Percentiles rank a stretch among this genome's conserved stretches.
phyloP scores from a whole-genome alignment of 2,888 invertebrate genomes.

The Eupithecia pulchellata region DNA sequence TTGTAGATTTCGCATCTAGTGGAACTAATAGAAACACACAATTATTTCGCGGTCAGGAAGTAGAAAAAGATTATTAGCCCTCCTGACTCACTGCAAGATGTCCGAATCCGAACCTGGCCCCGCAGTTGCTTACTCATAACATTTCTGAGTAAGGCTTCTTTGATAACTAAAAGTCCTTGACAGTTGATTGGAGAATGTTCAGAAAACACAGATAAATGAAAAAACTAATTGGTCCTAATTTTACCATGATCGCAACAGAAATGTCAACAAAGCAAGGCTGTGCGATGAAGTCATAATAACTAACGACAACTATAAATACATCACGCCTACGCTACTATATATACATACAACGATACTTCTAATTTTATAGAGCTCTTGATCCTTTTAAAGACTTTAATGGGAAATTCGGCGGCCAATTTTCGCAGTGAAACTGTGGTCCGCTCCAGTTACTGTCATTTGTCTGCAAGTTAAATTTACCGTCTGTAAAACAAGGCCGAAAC shows the following conservation, averaged over 20 bases:
- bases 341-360: slow-evolving; percentile 48
- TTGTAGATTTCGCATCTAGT: slow-evolving; percentile 65
- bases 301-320: slow-evolving; percentile 74
- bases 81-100: slow-evolving; percentile 68
- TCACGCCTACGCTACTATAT: slow-evolving; percentile 67
- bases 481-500: slow-evolving; percentile 44
- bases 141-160: slow-evolving; percentile 50
- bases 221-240: slow-evolving; percentile 46
- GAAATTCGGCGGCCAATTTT: slow-evolving; percentile 27
- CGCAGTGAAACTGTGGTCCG: slow-evolving; percentile 16
- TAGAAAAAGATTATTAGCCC: slow-evolving; percentile 69
- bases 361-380: slow-evolving; percentile 59
- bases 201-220: slow-evolving; percentile 36
- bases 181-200: slow-evolving; percentile 33
- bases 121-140: slow-evolving; percentile 59
- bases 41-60: slow-evolving; percentile 76
- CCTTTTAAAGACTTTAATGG: slow-evolving; percentile 43
- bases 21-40: slow-evolving; percentile 77
- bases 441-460: slow-evolving; percentile 26
- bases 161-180: slow-evolving; percentile 43
- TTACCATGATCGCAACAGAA: slow-evolving; percentile 51
- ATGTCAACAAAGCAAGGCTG: slow-evolving; percentile 59
- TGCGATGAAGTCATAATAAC: slow-evolving; percentile 80
- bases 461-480: slow-evolving; percentile 36
- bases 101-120: slow-evolving; percentile 58